Percentiles rank a stretch among this genome's conserved stretches.
Evolutionary conservation across 1,140 invertebrate species (phyloP).

Genomic region (Cataglyphis hispanica): DNA sequence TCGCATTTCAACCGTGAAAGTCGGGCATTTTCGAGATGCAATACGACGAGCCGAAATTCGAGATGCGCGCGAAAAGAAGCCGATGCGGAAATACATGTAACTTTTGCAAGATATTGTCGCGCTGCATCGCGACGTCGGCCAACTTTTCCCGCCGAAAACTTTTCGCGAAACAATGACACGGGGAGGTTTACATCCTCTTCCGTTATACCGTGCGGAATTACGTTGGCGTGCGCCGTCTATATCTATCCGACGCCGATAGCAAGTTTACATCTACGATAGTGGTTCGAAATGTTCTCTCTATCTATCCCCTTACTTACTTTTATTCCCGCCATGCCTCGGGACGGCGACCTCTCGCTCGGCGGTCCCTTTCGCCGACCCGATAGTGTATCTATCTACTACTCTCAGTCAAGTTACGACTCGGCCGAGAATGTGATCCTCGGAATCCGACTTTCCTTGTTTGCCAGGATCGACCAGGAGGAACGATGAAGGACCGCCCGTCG

Average conservation of each 20-base stretch:
- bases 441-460: constrained; percentile 61
- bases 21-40: constrained; percentile 30
- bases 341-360: constrained; percentile 24
- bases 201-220: constrained; percentile 5
- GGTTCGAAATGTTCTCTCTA: constrained; percentile 68
- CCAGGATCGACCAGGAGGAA: neutral
- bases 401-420: constrained; percentile 66
- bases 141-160: constrained; percentile 73
- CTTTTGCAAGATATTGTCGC: constrained; percentile 66
- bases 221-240: constrained; percentile 35
- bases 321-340: constrained; percentile 60
- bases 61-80: constrained; percentile 27
- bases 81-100: constrained; percentile 64
- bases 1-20: constrained; percentile 19
- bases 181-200: constrained; percentile 8
- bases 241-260: constrained; percentile 72
- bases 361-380: constrained; percentile 27
- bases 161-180: constrained; percentile 65
- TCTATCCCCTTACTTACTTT: constrained; percentile 71
- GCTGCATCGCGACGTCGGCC: constrained; percentile 54
- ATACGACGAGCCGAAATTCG: constrained; percentile 42
- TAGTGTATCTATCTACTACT: constrained; percentile 29
- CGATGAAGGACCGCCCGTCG: neutral
- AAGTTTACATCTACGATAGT: constrained; percentile 77
- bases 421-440: neutral